Evolutionary conservation across 2,797 vertebrate species (phyloP).

Genomic region (Enteromius treurensis): DNA sequence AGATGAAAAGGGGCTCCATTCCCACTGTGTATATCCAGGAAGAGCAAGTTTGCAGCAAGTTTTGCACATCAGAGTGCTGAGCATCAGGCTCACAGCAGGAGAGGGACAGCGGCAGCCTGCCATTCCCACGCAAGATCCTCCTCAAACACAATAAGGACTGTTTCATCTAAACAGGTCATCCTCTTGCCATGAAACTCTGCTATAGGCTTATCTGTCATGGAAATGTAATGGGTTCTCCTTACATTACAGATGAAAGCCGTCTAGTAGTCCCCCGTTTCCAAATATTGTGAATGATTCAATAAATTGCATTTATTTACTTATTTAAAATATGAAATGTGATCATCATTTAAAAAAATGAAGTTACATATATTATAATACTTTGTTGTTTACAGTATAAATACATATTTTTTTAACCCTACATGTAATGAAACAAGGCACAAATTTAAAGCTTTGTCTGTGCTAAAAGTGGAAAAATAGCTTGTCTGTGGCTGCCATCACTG

Average conservation of each 20-base stretch:
- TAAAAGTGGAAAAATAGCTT: neutral
- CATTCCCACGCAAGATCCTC: constrained; percentile 30
- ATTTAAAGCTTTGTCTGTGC: neutral
- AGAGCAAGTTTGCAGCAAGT: constrained; percentile 34
- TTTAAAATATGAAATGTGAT: neutral
- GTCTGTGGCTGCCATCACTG: neutral
- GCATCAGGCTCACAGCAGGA: constrained; percentile 44
- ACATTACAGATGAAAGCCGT: neutral
- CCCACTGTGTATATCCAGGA: constrained; percentile 45
- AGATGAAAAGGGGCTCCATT: constrained; percentile 54
- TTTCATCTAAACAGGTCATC: constrained; percentile 46
- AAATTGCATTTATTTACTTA: neutral
- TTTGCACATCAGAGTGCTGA: constrained; percentile 30
- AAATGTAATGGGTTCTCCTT: constrained; percentile 1
- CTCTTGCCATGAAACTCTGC: constrained; percentile 3
- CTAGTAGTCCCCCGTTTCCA: neutral
- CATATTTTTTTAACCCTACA: neutral
- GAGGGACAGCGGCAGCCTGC: constrained; percentile 36
- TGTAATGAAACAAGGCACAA: neutral
- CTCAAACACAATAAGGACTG: constrained; percentile 27
- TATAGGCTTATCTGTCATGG: constrained; percentile 37
- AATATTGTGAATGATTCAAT: neutral
- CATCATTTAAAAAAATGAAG: neutral
- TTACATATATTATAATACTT: neutral
- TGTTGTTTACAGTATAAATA: neutral